Percentiles rank a stretch among this genome's conserved stretches.
Conservation (phyloP, 1,140 invertebrate species). For the Bathynomus jamesi region DNA sequence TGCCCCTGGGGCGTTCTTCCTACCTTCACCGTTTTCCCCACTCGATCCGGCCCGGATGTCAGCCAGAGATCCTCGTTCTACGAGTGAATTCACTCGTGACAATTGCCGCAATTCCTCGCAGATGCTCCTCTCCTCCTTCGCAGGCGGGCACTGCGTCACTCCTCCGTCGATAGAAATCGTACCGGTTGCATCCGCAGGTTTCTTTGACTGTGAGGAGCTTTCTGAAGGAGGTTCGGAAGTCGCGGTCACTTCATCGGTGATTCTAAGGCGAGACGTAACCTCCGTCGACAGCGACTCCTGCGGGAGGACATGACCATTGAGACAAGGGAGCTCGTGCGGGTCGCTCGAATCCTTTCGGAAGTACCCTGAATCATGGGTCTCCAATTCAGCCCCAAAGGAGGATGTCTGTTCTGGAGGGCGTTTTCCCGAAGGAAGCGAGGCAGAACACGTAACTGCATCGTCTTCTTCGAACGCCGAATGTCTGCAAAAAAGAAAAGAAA, state of each 20-base stretch:
- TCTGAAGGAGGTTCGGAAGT: neutral
- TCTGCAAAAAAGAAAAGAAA: neutral
- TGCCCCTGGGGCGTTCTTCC: neutral
- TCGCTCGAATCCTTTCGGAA: neutral
- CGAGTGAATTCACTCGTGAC: slow-evolving; percentile 29
- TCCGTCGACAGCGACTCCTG: neutral
- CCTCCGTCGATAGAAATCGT: neutral
- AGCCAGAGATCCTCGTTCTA: slow-evolving; percentile 29
- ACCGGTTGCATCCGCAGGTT: neutral
- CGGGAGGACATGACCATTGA: neutral
- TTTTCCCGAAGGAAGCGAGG: neutral
- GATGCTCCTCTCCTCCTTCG: slow-evolving; percentile 4
- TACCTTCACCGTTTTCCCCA: slow-evolving; percentile 16
- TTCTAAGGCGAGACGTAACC: neutral
- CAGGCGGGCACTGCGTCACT: neutral
- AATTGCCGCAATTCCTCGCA: slow-evolving; percentile 26
- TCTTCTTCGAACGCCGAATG: neutral
- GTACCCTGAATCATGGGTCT: neutral
- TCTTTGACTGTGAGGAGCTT: neutral
- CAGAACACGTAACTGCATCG: neutral
- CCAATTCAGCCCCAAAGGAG: neutral
- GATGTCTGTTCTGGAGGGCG: neutral
- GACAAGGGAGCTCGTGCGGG: neutral
- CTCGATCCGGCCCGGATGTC: slow-evolving; percentile 18
- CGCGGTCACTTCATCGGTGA: neutral